Evolutionary conservation across 2,888 invertebrate genomes (phyloP).

Genomic region (Palloptera scutellata): DNA sequence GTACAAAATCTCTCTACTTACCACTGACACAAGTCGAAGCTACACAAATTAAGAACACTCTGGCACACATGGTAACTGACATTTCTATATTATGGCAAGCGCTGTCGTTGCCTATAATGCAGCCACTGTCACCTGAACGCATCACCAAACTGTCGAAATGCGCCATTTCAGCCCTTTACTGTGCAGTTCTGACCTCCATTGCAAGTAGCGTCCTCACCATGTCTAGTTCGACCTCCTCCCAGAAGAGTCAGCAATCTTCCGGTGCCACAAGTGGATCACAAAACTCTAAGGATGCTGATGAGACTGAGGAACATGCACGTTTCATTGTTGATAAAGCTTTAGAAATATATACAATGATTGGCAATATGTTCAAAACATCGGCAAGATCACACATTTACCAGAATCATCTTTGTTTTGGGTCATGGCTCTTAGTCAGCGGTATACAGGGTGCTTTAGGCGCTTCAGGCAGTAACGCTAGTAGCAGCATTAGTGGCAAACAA

Average conservation of each 20-base stretch:
- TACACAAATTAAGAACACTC: conserved; percentile 73
- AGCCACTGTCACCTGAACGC: conserved; percentile 86
- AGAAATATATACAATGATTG: conserved; percentile 83
- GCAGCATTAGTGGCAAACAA: conserved; percentile 65
- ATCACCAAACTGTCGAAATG: conserved; percentile 82
- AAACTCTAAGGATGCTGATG: conserved; percentile 70
- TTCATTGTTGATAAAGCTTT: conserved; percentile 87
- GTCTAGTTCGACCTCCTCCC: conserved; percentile 69
- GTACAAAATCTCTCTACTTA: conserved; percentile 72
- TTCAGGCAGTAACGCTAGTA: conserved; percentile 69
- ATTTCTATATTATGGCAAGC: conserved; percentile 82
- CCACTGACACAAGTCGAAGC: conserved; percentile 78
- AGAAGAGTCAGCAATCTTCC: conserved; percentile 60
- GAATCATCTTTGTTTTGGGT: conserved; percentile 87
- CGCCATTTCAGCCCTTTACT: conserved; percentile 84
- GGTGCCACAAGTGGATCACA: conserved; percentile 37
- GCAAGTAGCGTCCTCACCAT: conserved; percentile 70
- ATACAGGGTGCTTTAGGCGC: conserved; percentile 81
- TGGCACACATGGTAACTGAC: conserved; percentile 83
- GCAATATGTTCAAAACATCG: conserved; percentile 81
- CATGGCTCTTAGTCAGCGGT: conserved; percentile 87
- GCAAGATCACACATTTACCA: conserved; percentile 87
- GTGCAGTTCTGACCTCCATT: conserved; percentile 77
- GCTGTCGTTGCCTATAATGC: conserved; percentile 83
- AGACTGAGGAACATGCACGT: conserved; percentile 81